Percentiles rank a stretch among this genome's conserved stretches.
phyloP scores from a whole-genome alignment of 2,888 invertebrate species.

The Agrotis segetum region DNA sequence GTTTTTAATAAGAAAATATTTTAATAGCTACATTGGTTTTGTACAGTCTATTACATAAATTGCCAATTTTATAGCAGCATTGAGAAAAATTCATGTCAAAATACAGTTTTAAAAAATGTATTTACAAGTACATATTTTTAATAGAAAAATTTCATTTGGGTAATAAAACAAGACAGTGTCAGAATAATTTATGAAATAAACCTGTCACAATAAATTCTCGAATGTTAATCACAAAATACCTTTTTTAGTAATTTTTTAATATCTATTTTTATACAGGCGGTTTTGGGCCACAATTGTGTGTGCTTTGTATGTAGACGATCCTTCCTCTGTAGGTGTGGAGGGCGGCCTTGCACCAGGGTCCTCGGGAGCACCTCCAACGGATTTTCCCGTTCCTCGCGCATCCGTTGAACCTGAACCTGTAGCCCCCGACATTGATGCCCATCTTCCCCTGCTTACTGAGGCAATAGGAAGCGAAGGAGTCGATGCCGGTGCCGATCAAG shows the following conservation, averaged over 20 bases:
- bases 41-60: conserved; percentile 20
- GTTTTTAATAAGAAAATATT: conserved; percentile 34
- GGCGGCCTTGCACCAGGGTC: conserved; percentile 88
- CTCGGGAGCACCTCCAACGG: conserved; percentile 87
- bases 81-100: conserved; percentile 44
- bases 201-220: conserved; percentile 35
- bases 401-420: conserved; percentile 87
- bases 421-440: conserved; percentile 88
- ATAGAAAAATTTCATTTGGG: not conserved
- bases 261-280: conserved; percentile 72
- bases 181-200: conserved; percentile 45
- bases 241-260: conserved; percentile 21
- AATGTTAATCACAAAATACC: conserved; percentile 9
- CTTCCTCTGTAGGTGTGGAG: conserved; percentile 86
- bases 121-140: conserved; percentile 11
- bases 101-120: conserved; percentile 30
- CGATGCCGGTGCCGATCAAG: conserved; percentile 84
- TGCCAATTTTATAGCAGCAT: conserved; percentile 15
- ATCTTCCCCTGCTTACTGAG: conserved; percentile 89
- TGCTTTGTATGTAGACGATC: conserved; percentile 87
- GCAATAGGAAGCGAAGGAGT: conserved; percentile 87
- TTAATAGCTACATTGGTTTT: conserved; percentile 14
- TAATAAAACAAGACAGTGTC: conserved; percentile 41
- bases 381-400: conserved; percentile 88
- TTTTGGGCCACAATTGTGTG: conserved; percentile 87